Conservation (phyloP, 1,140 invertebrate genomes). For the Halotydeus destructor region DNA sequence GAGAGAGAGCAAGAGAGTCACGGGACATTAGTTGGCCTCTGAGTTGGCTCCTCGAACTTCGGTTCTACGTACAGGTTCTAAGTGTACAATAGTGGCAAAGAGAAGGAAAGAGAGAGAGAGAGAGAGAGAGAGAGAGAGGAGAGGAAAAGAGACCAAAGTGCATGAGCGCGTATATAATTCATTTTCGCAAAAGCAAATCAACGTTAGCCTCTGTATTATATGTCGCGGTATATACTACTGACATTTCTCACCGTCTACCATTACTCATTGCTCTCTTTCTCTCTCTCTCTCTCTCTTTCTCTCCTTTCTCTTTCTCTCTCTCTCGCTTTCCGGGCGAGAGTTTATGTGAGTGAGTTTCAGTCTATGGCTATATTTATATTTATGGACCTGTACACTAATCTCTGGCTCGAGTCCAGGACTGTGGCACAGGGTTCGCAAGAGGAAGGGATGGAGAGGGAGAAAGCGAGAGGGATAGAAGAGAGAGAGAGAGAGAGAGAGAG, state of each 20-base stretch:
- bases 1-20: background rate
- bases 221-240: background rate
- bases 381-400: background rate
- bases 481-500: too few species aligned
- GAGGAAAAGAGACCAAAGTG: background rate
- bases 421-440: background rate
- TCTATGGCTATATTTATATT: background rate
- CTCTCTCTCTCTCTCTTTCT: slow-evolving; percentile 2
- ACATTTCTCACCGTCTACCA: background rate
- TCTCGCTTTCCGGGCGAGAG: background rate
- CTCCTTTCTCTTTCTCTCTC: background rate
- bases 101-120: background rate
- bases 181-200: background rate
- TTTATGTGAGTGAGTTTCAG: background rate
- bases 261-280: slow-evolving; percentile 1
- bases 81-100: too few species aligned
- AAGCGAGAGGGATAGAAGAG: background rate
- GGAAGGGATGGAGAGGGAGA: background rate
- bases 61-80: too few species aligned
- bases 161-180: background rate
- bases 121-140: background rate
- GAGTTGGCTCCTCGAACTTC: too few species aligned
- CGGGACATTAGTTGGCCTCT: background rate
- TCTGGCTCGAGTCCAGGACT: background rate
- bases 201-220: background rate